Conservation (phyloP, 35 echinoderm and acorn worm species). For the Anneissia japonica region DNA sequence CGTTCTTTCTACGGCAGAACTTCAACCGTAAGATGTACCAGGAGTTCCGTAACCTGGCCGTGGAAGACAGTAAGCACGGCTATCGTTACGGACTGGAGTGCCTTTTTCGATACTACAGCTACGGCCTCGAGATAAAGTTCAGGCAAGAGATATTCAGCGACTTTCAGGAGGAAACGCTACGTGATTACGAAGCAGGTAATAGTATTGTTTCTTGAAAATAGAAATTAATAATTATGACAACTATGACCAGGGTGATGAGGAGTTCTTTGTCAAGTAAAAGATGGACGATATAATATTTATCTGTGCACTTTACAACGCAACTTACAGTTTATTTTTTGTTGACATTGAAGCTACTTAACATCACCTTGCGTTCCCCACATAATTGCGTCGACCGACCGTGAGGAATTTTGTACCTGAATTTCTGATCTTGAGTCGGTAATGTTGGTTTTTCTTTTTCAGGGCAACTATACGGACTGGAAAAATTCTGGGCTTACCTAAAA, state of each 20-base stretch:
- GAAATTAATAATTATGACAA: too few relatives aligned
- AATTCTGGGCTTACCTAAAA: slow-evolving; percentile 97
- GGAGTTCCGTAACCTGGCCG: slow-evolving; percentile 76
- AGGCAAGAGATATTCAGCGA: slow-evolving; percentile 81
- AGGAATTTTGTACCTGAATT: too few relatives aligned
- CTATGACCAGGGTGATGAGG: too few relatives aligned
- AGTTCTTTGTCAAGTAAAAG: too few relatives aligned
- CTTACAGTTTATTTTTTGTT: too few relatives aligned
- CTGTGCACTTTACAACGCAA: too few relatives aligned
- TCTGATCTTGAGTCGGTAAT: too few relatives aligned
- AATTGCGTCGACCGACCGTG: too few relatives aligned
- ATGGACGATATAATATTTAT: too few relatives aligned
- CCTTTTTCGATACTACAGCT: slow-evolving; percentile 94
- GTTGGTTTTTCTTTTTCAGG: slow-evolving; percentile 40
- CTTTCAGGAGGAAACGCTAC: slow-evolving; percentile 78
- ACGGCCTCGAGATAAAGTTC: slow-evolving; percentile 96
- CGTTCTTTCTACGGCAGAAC: slow-evolving; percentile 97
- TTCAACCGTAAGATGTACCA: slow-evolving; percentile 99
- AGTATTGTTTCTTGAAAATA: too few relatives aligned
- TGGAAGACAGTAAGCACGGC: slow-evolving; percentile 79
- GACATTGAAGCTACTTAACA: too few relatives aligned
- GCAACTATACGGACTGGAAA: slow-evolving; percentile 93
- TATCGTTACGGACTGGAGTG: slow-evolving; percentile 96
- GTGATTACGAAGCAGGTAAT: slow-evolving; percentile 73
- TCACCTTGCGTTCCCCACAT: too few relatives aligned